These are phyloP conservation scores for Chrysopa pallens DNA, from an alignment of 1,140 invertebrate genomes.

Conservation along the genomic window DNA sequence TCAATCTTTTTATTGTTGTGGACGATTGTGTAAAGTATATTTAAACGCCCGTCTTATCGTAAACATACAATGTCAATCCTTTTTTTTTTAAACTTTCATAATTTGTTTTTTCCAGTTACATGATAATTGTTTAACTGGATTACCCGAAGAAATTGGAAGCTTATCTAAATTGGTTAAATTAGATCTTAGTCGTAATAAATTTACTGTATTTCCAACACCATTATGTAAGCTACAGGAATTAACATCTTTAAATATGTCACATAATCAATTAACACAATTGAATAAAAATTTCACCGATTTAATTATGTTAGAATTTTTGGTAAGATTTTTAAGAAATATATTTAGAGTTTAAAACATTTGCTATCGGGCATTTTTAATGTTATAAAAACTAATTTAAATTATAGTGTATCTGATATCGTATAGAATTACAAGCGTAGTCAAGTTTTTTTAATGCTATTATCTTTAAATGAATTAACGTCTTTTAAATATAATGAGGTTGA, in stretches of 20 bases:
- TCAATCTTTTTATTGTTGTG: too few species aligned
- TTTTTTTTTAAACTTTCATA: not conserved
- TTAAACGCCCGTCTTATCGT: too few species aligned
- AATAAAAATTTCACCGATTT: constrained; percentile 46
- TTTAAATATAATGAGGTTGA: too few species aligned
- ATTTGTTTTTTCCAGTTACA: constrained; percentile 28
- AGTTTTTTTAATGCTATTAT: too few species aligned
- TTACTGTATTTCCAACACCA: constrained; percentile 38
- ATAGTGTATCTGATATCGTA: too few species aligned
- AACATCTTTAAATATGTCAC: constrained; percentile 43
- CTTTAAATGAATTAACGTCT: too few species aligned
- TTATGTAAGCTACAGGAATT: constrained; percentile 50
- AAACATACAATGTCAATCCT: not conserved
- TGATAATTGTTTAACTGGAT: constrained; percentile 50
- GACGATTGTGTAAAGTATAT: constrained; percentile 1
- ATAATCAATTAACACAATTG: constrained; percentile 37
- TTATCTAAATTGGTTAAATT: constrained; percentile 54
- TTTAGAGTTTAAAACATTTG: too few species aligned
- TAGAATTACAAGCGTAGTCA: too few species aligned
- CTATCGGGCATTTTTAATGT: too few species aligned
- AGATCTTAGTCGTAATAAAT: constrained; percentile 63
- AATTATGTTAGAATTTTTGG: constrained; percentile 50
- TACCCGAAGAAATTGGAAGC: constrained; percentile 59
- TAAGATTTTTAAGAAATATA: constrained; percentile 20
- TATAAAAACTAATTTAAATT: too few species aligned